Evolutionary conservation across 2,113 vertebrate species (phyloP), one percentile per base, ranked within the genome.

Genomic region (Gambusia affinis): DNA sequence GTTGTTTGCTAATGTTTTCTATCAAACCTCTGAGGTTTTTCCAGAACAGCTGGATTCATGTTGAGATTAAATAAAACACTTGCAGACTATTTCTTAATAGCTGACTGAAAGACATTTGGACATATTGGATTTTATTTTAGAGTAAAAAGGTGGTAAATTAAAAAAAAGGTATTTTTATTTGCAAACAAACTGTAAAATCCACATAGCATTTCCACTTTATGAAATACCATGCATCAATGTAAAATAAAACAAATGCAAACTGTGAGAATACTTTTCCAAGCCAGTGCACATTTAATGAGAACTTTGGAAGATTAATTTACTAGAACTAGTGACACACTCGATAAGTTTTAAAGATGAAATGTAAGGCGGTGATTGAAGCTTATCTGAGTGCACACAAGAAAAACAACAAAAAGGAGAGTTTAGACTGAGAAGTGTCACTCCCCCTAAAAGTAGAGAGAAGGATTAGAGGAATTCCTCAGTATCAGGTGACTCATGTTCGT

Each of bases 401-500:
- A 79, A 80, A 79, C 29, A 77, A 70, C 91, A 88, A 83, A 80
- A 81, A 62, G 67, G 92, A 85, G 83, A 84, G 85, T 88, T 91
- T 75, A 87, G 90, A 92, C 91, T 65, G 35, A 78, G 82, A 87
- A 31, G 73, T 64, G 79, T 88, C 86, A 88, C 90, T 88, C 87
- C 81, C 92, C 83, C 90, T 70, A 63, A 82, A 83, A 75, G 69
- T 66, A 72, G 78, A 67, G 44, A 64, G 75, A 91, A 89, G 93
- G 93, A 95, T 94, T 95, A 94, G 86, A 89, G 77, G 79, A 92
- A 94, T 92, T 90, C 90, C 91, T 76, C 80, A 70, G 93, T 90
- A 93, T 93, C 92, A 86, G 86, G 92, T 94, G 89, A 90, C 93
- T 83, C 73, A 93, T 90, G 93, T 94, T 93, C 91, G 90, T 94